phyloP scores from a whole-genome alignment of 1,140 invertebrate species.

The Dreissena rostriformis region DNA sequence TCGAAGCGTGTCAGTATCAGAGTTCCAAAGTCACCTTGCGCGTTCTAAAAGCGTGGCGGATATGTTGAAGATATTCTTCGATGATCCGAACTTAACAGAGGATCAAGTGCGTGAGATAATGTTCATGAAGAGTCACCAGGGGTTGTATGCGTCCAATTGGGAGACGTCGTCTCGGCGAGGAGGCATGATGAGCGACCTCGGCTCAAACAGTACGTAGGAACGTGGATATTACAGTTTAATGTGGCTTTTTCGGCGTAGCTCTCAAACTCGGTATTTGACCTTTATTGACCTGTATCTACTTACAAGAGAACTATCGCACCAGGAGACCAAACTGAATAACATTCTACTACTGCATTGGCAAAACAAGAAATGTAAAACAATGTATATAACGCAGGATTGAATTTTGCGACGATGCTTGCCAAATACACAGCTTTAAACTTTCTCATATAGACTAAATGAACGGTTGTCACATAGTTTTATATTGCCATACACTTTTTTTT shows the following conservation, averaged over 20 bases:
- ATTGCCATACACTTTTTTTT: too few relatives aligned
- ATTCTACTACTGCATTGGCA: neutral
- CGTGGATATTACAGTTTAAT: neutral
- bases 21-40: constrained; percentile 22
- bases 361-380: too few relatives aligned
- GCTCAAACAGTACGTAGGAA: neutral
- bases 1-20: constrained; percentile 19
- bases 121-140: constrained; percentile 20
- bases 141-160: constrained; percentile 5
- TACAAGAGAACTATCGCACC: neutral
- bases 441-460: too few relatives aligned
- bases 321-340: neutral
- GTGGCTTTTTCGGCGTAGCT: neutral
- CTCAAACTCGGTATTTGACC: neutral
- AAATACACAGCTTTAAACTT: too few relatives aligned
- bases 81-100: constrained; percentile 23
- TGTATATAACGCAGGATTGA: too few relatives aligned
- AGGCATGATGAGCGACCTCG: neutral
- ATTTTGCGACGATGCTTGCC: too few relatives aligned
- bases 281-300: neutral
- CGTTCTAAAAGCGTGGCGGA: constrained; percentile 24
- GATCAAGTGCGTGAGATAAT: constrained; percentile 37
- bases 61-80: constrained; percentile 39
- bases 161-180: neutral
- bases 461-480: too few relatives aligned